A percentile compares a stretch with the other conserved stretches of the same genome.
Conservation (phyloP, 2,888 invertebrate genomes). For the Lissonota sp. region DNA sequence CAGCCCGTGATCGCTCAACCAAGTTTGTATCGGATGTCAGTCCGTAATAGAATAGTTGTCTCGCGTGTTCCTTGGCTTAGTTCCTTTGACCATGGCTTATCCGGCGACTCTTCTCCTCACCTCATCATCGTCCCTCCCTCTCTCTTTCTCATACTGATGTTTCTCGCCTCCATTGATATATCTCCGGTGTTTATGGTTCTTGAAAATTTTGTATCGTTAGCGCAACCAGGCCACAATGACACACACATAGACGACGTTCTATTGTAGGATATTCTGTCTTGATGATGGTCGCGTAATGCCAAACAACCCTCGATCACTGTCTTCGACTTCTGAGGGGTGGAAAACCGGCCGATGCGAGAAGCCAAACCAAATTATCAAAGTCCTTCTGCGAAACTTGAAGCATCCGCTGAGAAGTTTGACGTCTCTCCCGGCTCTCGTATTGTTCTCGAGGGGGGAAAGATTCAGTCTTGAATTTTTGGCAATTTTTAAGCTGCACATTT, state of each 20-base stretch:
- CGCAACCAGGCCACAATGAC: too few relatives aligned
- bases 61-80: slow-evolving; percentile 75
- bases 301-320: slow-evolving; percentile 58
- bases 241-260: slow-evolving; percentile 4
- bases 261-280: slow-evolving; percentile 33
- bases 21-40: slow-evolving; percentile 83
- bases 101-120: slow-evolving; percentile 56
- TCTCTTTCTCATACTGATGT: neutral
- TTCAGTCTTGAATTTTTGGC: neutral
- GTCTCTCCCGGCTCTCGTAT: slow-evolving; percentile 6
- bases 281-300: slow-evolving; percentile 15
- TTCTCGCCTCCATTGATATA: too few relatives aligned
- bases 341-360: slow-evolving; percentile 15
- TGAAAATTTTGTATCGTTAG: neutral
- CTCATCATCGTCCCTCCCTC: slow-evolving; percentile 32
- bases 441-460: slow-evolving; percentile 1
- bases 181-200: slow-evolving; percentile 19
- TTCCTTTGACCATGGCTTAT: slow-evolving; percentile 75
- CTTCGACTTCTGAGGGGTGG: slow-evolving; percentile 29
- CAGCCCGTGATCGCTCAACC: slow-evolving; percentile 78
- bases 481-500: neutral
- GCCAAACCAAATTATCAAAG: slow-evolving; percentile 59
- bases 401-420: slow-evolving; percentile 32
- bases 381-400: slow-evolving; percentile 18
- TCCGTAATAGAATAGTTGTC: slow-evolving; percentile 82